Conservation (phyloP, 2,113 vertebrate genomes). For the Dromas ardeola region DNA sequence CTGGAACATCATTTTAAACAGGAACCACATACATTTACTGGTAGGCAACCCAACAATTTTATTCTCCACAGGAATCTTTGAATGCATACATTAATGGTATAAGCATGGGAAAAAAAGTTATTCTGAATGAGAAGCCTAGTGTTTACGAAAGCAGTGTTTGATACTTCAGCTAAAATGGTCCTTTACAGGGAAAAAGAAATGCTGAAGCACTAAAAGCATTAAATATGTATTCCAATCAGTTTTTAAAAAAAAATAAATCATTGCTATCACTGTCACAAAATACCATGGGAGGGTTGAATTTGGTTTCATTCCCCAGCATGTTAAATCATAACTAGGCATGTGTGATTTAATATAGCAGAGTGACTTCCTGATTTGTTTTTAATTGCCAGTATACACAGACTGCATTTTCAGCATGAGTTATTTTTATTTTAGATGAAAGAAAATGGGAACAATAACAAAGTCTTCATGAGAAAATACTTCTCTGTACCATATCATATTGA, state of each 20-base stretch:
- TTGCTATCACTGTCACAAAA: neutral
- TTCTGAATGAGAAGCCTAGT: neutral
- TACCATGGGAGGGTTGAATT: neutral
- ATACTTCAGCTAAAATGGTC: neutral
- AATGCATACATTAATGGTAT: neutral
- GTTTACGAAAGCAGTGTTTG: neutral
- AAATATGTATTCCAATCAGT: neutral
- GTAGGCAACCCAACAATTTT: constrained; percentile 16
- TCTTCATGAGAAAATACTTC: constrained; percentile 28
- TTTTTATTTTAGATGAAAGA: constrained; percentile 58
- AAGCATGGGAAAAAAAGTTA: neutral
- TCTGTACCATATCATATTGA: neutral
- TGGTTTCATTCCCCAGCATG: constrained; percentile 12
- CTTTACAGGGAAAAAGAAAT: neutral
- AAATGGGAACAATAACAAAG: constrained; percentile 39
- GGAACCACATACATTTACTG: neutral
- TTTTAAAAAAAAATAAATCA: neutral
- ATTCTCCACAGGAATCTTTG: constrained; percentile 4
- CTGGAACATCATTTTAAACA: neutral
- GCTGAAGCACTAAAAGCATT: neutral
- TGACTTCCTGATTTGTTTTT: constrained; percentile 55
- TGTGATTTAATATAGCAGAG: constrained; percentile 47
- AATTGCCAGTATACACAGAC: constrained; percentile 41
- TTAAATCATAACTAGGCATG: constrained; percentile 45
- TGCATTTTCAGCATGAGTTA: constrained; percentile 50